A percentile compares a stretch with the other conserved stretches of the same genome.
These are phyloP conservation scores for Myocastor coypus DNA, from an alignment of 2,113 vertebrate genomes.

Conservation along the genomic window DNA sequence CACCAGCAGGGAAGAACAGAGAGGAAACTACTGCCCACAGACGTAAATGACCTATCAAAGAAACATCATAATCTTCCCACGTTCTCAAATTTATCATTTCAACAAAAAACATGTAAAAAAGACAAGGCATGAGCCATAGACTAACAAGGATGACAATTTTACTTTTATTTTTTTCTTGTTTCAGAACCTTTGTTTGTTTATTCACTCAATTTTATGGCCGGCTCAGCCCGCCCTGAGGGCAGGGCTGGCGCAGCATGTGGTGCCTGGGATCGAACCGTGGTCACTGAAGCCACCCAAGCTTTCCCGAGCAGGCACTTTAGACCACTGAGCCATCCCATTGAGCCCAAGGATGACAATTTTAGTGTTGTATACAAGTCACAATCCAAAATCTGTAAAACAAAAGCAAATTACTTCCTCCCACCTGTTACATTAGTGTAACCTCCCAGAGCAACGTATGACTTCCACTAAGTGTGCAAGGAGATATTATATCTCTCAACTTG, in stretches of 20 bases:
- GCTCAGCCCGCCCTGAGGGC: too few species aligned
- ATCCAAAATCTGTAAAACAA: neutral
- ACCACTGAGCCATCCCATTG: too few species aligned
- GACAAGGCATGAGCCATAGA: neutral
- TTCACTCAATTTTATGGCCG: too few species aligned
- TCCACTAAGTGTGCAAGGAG: too few species aligned
- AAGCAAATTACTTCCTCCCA: neutral
- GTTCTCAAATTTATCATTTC: neutral
- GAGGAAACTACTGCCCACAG: neutral
- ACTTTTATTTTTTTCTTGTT: too few species aligned
- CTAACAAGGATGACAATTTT: neutral
- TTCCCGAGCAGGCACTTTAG: too few species aligned
- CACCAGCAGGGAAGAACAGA: too few species aligned
- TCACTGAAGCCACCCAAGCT: too few species aligned
- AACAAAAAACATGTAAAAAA: neutral
- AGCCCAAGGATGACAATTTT: neutral
- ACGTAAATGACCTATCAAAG: neutral
- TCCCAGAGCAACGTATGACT: neutral
- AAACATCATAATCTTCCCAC: neutral
- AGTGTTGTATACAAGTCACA: neutral
- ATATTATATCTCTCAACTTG: too few species aligned
- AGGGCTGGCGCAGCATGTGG: too few species aligned
- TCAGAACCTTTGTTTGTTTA: too few species aligned
- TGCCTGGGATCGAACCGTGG: too few species aligned
- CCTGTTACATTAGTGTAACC: neutral